phyloP scores from a whole-genome alignment of 2,113 vertebrate genomes.

The Dryoscopus gambensis region DNA sequence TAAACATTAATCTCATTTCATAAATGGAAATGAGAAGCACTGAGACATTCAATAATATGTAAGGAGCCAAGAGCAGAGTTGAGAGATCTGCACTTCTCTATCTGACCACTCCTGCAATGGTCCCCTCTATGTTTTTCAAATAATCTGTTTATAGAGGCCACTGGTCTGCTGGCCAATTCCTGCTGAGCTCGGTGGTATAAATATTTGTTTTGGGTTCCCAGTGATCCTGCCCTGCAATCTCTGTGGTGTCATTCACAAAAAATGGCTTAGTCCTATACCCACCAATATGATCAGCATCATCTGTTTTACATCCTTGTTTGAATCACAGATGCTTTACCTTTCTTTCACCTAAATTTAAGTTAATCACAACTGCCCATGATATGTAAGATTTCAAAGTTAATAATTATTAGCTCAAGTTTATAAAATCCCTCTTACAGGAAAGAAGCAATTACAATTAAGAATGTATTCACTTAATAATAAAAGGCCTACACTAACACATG shows the following conservation, averaged over 20 bases:
- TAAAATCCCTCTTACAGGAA: constrained; percentile 37
- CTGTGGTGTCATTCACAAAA: background rate
- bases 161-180: background rate
- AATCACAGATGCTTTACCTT: background rate
- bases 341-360: background rate
- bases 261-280: background rate
- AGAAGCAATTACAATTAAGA: constrained; percentile 34
- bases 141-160: background rate
- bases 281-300: background rate
- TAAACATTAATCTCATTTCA: background rate
- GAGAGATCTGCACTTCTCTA: background rate
- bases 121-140: background rate
- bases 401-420: constrained; percentile 3
- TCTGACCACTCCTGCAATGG: background rate
- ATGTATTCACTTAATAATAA: constrained; percentile 15
- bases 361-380: background rate
- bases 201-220: background rate
- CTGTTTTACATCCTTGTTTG: background rate
- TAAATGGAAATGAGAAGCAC: background rate
- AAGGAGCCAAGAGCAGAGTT: background rate
- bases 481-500: background rate
- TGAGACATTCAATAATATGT: background rate
- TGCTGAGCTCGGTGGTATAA: background rate
- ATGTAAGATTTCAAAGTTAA: constrained; percentile 14
- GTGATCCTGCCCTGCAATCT: background rate